phyloP scores from a whole-genome alignment of 2,113 vertebrate species.

The Nerophis ophidion region DNA sequence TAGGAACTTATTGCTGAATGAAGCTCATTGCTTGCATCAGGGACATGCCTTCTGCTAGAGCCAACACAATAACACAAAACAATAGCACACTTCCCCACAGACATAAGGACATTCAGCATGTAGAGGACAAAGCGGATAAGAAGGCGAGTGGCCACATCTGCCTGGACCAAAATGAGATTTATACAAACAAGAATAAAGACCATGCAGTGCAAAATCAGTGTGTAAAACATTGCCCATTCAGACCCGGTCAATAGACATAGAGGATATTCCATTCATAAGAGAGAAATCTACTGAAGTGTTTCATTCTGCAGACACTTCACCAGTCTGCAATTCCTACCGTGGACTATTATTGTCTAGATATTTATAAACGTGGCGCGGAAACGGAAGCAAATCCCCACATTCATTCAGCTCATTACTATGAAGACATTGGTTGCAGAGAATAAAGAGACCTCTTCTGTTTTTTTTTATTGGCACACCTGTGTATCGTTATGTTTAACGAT shows the following conservation, averaged over 20 bases:
- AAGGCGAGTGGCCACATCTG: too few relatives aligned
- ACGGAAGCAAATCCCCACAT: background rate
- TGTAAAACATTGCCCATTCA: conserved; percentile 17
- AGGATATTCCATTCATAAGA: conserved; percentile 10
- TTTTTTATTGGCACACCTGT: conserved; percentile 24
- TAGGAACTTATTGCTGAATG: too few relatives aligned
- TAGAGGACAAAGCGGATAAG: too few relatives aligned
- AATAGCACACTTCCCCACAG: too few relatives aligned
- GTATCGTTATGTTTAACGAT: conserved; percentile 24
- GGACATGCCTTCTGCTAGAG: too few relatives aligned
- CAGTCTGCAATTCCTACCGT: too few relatives aligned
- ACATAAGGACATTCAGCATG: too few relatives aligned
- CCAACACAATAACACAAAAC: too few relatives aligned
- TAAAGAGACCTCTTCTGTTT: conserved; percentile 12
- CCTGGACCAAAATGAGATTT: too few relatives aligned
- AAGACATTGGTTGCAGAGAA: conserved; percentile 7
- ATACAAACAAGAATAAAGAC: too few relatives aligned
- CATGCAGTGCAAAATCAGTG: too few relatives aligned
- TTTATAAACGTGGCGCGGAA: conserved; percentile 13
- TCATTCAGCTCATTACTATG: conserved; percentile 14
- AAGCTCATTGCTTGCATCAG: too few relatives aligned
- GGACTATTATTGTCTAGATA: conserved; percentile 18
- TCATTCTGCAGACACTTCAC: conserved; percentile 17
- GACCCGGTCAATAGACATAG: conserved; percentile 13
- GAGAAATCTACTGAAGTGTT: conserved; percentile 15